Evolutionary conservation across 2,113 vertebrate species (phyloP).

Genomic region (Ctenodactylus gundi): DNA sequence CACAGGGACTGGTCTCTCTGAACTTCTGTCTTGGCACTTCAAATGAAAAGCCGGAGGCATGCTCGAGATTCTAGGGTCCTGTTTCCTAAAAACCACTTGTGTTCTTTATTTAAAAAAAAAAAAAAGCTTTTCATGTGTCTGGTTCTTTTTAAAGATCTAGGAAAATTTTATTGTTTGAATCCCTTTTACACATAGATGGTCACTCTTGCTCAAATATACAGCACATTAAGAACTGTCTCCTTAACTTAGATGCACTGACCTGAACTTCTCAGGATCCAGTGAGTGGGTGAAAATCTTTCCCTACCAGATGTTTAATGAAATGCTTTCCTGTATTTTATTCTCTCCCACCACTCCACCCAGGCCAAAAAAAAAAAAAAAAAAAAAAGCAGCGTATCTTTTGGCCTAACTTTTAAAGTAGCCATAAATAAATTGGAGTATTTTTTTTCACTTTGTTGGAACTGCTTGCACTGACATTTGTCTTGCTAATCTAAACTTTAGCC

Average conservation of each 20-base stretch:
- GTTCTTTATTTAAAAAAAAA: not conserved
- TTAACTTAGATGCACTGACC: not conserved
- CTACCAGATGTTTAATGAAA: slow-evolving; percentile 25
- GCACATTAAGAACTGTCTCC: not conserved
- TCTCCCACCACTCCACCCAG: too few relatives aligned
- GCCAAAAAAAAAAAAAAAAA: too few relatives aligned
- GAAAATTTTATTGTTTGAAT: not conserved
- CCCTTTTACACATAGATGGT: not conserved
- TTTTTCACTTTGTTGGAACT: not conserved
- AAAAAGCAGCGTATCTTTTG: not conserved
- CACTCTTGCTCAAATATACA: not conserved
- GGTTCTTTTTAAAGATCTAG: not conserved
- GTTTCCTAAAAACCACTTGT: not conserved
- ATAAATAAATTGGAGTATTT: not conserved
- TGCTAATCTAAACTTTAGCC: not conserved
- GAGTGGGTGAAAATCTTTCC: not conserved
- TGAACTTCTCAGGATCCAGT: not conserved
- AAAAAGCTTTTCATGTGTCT: not conserved
- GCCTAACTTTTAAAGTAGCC: slow-evolving; percentile 30
- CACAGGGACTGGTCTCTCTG: not conserved
- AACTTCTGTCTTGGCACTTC: not conserved
- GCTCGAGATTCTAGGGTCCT: not conserved
- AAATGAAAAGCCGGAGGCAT: slow-evolving; percentile 4
- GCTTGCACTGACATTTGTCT: not conserved
- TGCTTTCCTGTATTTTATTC: not conserved